Conservation (phyloP, 1,140 invertebrate genomes). For the Chionoecetes opilio region DNA sequence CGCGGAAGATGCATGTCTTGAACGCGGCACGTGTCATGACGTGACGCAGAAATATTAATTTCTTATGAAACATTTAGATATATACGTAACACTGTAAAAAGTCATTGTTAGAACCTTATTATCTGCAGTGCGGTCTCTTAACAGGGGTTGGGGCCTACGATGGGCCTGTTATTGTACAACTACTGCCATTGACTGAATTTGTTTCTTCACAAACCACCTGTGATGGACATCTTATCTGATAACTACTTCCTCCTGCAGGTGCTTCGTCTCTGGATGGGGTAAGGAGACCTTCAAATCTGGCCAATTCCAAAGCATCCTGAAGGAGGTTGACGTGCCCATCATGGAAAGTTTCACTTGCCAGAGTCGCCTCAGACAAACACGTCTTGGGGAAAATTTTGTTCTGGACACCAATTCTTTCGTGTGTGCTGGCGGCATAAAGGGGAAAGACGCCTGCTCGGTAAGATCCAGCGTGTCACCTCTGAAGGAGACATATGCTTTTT, state of each 20-base stretch:
- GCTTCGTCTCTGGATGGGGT: constrained; percentile 59
- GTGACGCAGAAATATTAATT: no score
- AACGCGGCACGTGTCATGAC: no score
- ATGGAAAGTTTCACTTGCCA: constrained; percentile 83
- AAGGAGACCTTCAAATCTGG: constrained; percentile 36
- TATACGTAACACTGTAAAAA: no score
- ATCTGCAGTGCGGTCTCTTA: no score
- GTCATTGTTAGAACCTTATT: no score
- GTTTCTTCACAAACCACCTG: not conserved
- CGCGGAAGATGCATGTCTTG: no score
- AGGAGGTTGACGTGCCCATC: constrained; percentile 81
- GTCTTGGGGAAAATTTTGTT: constrained; percentile 74
- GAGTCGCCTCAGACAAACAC: constrained; percentile 71
- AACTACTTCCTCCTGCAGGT: not conserved
- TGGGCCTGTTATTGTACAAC: no score
- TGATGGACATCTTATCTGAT: not conserved
- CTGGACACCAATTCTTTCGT: constrained; percentile 88
- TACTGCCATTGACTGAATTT: no score
- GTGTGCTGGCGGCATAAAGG: constrained; percentile 96
- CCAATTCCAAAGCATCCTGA: constrained; percentile 57
- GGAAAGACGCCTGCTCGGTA: constrained; percentile 90
- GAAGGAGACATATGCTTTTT: not conserved
- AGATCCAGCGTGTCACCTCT: constrained; percentile 78
- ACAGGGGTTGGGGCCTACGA: no score
- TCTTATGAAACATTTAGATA: no score